These are phyloP conservation scores for Euzetes globulus DNA, from an alignment of 2,888 invertebrate genomes.

Conservation along the genomic window DNA sequence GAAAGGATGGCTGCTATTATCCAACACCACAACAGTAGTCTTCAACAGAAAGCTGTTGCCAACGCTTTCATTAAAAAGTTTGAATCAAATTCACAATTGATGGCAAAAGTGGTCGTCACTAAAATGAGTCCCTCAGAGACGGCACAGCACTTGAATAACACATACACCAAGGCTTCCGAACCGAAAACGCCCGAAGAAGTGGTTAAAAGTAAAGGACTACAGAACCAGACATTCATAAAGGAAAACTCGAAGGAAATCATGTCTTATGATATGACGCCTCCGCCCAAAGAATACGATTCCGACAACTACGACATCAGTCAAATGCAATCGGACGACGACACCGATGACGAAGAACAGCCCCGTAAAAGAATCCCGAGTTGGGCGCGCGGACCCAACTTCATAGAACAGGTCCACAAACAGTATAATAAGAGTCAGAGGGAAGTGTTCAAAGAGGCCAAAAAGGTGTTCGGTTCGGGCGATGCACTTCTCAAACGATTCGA, in stretches of 20 bases:
- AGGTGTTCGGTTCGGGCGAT: background rate
- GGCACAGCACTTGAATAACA: background rate
- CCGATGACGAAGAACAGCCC: conserved; percentile 32
- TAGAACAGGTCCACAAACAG: conserved; percentile 16
- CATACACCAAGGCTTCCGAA: no score
- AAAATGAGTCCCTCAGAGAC: conserved; percentile 6
- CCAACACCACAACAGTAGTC: conserved; percentile 23
- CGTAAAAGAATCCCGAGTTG: conserved; percentile 33
- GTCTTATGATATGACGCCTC: conserved; percentile 22
- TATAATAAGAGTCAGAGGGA: background rate
- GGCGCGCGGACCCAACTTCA: conserved; percentile 27
- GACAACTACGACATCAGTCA: conserved; percentile 34
- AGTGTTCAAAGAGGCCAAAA: background rate
- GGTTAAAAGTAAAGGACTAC: no score
- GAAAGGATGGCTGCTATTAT: conserved; percentile 18
- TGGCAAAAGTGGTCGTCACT: background rate
- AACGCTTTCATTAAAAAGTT: conserved; percentile 5
- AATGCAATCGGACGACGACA: conserved; percentile 32
- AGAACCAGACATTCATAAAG: no score
- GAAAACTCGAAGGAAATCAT: background rate
- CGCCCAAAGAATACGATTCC: conserved; percentile 11
- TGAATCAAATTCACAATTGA: background rate
- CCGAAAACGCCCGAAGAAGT: no score
- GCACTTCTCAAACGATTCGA: background rate
- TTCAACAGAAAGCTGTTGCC: conserved; percentile 28